Base-by-base conservation (phyloP, 2,888 invertebrate genomes). In the Brachyptera putata region DNA sequence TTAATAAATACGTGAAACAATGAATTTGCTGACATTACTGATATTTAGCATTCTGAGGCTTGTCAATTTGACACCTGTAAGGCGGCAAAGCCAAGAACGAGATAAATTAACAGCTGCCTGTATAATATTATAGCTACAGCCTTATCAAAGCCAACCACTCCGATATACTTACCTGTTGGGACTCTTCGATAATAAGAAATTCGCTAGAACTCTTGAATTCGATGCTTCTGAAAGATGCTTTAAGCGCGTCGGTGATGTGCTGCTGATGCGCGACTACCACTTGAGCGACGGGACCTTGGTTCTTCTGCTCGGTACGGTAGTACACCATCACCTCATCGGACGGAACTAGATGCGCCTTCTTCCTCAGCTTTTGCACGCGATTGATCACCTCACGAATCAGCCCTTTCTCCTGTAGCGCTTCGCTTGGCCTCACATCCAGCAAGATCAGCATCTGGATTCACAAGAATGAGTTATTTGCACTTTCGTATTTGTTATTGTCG, bases 331-430 rank as follows among this genome's bases (percentile, higher is more conserved):
- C 92, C 64, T 88, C 86, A 76, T 98, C 96, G 1, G 93, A 89
- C 0, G 96, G 96, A 21, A 95, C 88, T 34, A 97, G 79, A 69
- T 89, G 87, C 0, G 91, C 95, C 77, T 95, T 95, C 76, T 99
- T 99, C 61, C 98, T 80, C 11, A 99, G 79, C 74, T 95, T 97
- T 73, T 99, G 99, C 26, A 99, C 84, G 59, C 98, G 84, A 73
- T 98, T 99, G 62, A 96, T 91, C 22, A 98, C 86, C 77, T 99
- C 99, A 61, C 98, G 83, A 0, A 97, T 92, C 22, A 91, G 81
- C 7, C 99, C 99, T 79, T 99, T 98, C 71, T 96, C 91, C 64
- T 91, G 79, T 85, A 97, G 87, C 24, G 87, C 84, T 70, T 91
- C 88, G 73, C 95, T 95, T 1, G 92, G 92, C 0, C 88, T 88